Base-by-base conservation (phyloP, 2,888 invertebrate species). In the Drosophila anomelani region DNA sequence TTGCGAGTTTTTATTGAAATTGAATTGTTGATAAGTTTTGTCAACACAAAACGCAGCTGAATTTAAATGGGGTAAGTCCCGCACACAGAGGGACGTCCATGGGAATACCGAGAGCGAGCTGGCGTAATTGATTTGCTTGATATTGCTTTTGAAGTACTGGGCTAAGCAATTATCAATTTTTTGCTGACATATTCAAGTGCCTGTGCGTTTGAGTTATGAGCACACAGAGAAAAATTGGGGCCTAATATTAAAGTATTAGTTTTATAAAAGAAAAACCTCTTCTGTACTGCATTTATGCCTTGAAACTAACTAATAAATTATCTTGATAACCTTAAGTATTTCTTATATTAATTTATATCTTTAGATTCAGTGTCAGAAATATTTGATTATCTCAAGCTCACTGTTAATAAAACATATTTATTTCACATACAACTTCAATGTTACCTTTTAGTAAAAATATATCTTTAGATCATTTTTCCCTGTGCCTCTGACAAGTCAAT, bases 11-110 rank as follows among this genome's bases (percentile, higher is more conserved):
- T 85, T 89, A 86, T 90, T 89, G 84, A 89, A 86, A 86, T 86
- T 86, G 90, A 86, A 86, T 86, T 88, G 85, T 88, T 86, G 85
- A 86, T 86, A 89, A 86, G 85, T 88, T 86, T 77, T 84, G 90
- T 86, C 85, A 86, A 83, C 90, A 89, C 68, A 88, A 87, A 81
- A 71, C 70, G 72, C 77, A 71, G 75, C 53, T 70, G 54, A 67
- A 66, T 47, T 46, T 60, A 61, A 55, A 54, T 61, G 49, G 43
- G 46, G 54, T 43, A 54, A 54, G 43, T 26, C 20, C 57, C 59
- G 59, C 38, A 23, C 47, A 59, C 54, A 57, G 13, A 39, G n/a
- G 39, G 20, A 26, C 39, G 26, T 20, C 36, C 57, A 39, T n/a
- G 12, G n/a, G n/a, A n/a, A 17, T 47, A 29, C 34, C 9, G 36